Evolutionary conservation across 1,140 invertebrate species (phyloP).

Genomic region (Nomia melanderi): DNA sequence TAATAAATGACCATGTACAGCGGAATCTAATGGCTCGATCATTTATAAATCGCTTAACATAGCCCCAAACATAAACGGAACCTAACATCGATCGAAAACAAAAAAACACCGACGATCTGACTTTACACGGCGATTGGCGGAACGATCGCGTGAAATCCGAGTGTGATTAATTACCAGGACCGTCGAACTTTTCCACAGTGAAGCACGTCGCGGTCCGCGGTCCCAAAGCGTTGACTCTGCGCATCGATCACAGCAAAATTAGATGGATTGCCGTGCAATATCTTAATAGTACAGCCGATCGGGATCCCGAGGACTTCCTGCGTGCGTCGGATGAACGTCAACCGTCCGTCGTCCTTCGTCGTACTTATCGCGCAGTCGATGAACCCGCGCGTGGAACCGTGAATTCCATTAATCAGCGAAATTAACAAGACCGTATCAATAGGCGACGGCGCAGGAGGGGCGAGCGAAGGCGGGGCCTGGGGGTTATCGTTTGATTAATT

Average conservation of each 20-base stretch:
- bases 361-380: constrained; percentile 21
- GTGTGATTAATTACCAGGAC: constrained; percentile 12
- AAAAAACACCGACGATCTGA: not conserved
- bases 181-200: constrained; percentile 2
- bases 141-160: constrained; percentile 13
- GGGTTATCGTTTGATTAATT: constrained; percentile 38
- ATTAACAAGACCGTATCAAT: constrained; percentile 5
- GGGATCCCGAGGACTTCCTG: not conserved
- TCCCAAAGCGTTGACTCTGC: not conserved
- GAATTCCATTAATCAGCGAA: constrained; percentile 41
- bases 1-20: not conserved
- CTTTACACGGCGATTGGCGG: not conserved
- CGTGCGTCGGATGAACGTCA: not conserved
- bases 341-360: not conserved
- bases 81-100: not conserved
- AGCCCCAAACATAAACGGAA: too few species aligned
- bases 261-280: constrained; percentile 25
- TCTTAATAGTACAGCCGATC: constrained; percentile 15
- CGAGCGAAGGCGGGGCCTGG: too few species aligned
- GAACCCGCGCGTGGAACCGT: constrained; percentile 18
- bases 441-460: not conserved
- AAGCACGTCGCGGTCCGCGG: not conserved
- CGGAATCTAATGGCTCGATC: too few species aligned
- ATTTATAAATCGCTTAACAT: constrained; percentile 16
- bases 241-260: constrained; percentile 32